Evolutionary conservation across 2,888 invertebrate species (phyloP), one percentile per base, ranked within the genome.

Genomic region (Cerceris rybyensis): DNA sequence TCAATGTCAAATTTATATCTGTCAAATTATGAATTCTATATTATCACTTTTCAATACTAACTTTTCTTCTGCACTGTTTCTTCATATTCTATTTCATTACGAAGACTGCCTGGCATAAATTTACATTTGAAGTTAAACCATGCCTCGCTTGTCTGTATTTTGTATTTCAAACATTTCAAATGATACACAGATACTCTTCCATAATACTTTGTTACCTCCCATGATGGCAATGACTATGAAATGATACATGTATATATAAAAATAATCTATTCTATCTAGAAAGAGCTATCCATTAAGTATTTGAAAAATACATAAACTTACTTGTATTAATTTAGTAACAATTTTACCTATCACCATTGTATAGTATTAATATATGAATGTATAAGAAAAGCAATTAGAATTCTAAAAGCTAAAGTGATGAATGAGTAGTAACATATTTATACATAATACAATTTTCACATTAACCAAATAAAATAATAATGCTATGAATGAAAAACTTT

Each of bases 191-290:
- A 83, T 14, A 88, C 85, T 70, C 84, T 84, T 54, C 88, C 88
- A 46, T 89, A 89, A 77, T 88, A 88, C 80, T 88, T 89, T 46
- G 88, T 88, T 42, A 87, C 80, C 83, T 89, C 88, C 88, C 88
- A 88, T 58, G 88, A 78, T 55, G 88, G 88, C 52, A 89, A 55
- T 42, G 85, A 79, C 88, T 88, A 43, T 17, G 75, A 83, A 17
- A 50, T 7, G 7, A 9, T 9, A 55, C 17, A 9, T 55, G 0
- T 17, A 55, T 17, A n/a, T 9, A n/a, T 55, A 17, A 17, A 11
- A 17, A 52, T 13, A n/a, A 52, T n/a, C 9, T 52, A 7, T 52
- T n/a, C 14, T 13, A 13, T 2, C 7, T 14, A 13, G 1, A n/a
- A 7, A 14, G 8, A 9, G 7, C 1, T 52, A n/a, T 52, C 1